These are phyloP conservation scores for Argopecten irradians DNA, from an alignment of 1,140 invertebrate genomes.

Conservation along the genomic window DNA sequence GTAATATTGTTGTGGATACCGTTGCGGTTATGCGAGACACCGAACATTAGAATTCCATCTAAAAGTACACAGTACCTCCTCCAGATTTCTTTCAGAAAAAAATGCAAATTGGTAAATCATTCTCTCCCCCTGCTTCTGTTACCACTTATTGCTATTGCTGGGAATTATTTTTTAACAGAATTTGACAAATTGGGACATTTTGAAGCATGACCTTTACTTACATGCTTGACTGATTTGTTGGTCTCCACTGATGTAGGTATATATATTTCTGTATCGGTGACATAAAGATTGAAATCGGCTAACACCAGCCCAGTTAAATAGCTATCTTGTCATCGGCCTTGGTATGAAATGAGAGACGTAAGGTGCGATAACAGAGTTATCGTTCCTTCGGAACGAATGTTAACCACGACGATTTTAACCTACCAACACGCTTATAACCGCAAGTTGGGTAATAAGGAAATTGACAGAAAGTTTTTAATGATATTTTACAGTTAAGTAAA, in stretches of 20 bases:
- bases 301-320: not conserved
- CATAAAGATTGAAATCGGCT: not conserved
- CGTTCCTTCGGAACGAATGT: no score
- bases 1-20: not conserved
- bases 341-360: no score
- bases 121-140: not conserved
- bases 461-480: no score
- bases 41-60: not conserved
- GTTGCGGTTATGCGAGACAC: not conserved
- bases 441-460: no score
- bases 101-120: not conserved
- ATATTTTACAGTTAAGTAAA: no score
- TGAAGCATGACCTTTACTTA: not conserved
- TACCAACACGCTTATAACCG: no score
- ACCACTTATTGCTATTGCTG: not conserved
- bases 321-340: not conserved
- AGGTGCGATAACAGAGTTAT: no score
- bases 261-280: not conserved
- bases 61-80: not conserved
- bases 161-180: not conserved
- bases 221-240: not conserved
- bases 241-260: not conserved
- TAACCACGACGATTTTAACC: no score
- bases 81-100: not conserved
- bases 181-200: slow-evolving; percentile 22